phyloP scores from a whole-genome alignment of 2,113 vertebrate genomes.

The Mesocricetus auratus region DNA sequence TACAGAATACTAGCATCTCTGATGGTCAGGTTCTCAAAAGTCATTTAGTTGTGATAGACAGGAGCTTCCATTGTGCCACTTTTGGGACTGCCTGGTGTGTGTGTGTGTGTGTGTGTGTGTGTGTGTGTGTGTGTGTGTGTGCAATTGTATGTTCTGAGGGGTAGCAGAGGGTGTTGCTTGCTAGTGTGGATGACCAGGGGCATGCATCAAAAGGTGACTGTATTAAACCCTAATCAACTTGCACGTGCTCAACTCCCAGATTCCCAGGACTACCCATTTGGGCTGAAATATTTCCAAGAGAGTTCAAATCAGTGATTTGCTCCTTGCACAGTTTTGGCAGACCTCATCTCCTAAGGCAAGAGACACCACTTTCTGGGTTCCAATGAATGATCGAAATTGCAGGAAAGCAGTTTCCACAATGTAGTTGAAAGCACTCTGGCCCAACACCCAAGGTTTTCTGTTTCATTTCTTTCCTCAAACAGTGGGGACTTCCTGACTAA shows the following conservation, averaged over 20 bases:
- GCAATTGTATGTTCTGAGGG: neutral
- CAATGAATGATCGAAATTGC: rapidly evolving
- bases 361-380: neutral
- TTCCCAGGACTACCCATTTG: neutral
- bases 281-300: neutral
- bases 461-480: neutral
- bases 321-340: neutral
- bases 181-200: neutral
- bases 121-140: neutral
- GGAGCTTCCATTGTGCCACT: neutral
- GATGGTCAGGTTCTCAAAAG: neutral
- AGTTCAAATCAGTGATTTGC: neutral
- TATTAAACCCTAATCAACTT: rapidly evolving
- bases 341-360: neutral
- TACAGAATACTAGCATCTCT: rapidly evolving
- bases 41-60: neutral
- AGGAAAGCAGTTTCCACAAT: neutral
- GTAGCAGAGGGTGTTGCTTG: neutral
- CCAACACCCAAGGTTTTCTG: neutral
- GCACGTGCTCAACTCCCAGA: rapidly evolving
- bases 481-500: neutral
- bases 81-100: neutral
- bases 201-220: neutral
- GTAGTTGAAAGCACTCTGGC: neutral
- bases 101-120: neutral